These are phyloP conservation scores for Athetis lepigone DNA, from an alignment of 2,888 invertebrate genomes.

Conservation along the genomic window DNA sequence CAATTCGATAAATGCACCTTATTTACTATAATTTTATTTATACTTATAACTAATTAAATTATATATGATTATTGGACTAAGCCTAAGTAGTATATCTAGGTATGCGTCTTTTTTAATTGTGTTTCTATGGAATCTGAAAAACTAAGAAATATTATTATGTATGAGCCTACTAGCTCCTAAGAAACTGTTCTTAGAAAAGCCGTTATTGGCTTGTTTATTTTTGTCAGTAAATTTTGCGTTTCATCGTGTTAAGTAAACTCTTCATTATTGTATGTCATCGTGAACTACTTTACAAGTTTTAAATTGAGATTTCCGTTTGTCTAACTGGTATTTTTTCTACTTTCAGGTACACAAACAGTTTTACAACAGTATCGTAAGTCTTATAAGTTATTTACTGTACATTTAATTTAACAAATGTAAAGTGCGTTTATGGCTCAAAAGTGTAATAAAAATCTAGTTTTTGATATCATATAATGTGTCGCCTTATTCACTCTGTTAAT, in stretches of 20 bases:
- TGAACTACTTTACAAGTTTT: conserved; percentile 4
- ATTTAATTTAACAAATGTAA: not conserved
- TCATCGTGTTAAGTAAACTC: conserved; percentile 19
- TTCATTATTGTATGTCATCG: conserved; percentile 30
- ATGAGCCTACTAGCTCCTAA: not conserved
- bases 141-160: conserved; percentile 13
- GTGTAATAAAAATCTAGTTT: not conserved
- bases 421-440: not conserved
- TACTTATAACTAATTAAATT: too few species aligned
- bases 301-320: conserved; percentile 17
- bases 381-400: conserved; percentile 32
- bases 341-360: conserved; percentile 43
- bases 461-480: not conserved
- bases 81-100: too few species aligned
- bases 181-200: conserved; percentile 4
- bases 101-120: too few species aligned
- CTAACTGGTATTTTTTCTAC: conserved; percentile 33
- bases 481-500: conserved; percentile 8
- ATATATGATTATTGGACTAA: too few species aligned
- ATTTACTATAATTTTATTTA: too few species aligned
- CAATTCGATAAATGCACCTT: too few species aligned
- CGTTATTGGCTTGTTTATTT: too few species aligned
- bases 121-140: too few species aligned
- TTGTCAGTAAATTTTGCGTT: conserved; percentile 12
- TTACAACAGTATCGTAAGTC: conserved; percentile 33